Percentiles rank a stretch among this genome's conserved stretches.
Evolutionary conservation across 2,797 vertebrate genomes (phyloP).

Genomic region (Tokudaia tokunoshimensis): DNA sequence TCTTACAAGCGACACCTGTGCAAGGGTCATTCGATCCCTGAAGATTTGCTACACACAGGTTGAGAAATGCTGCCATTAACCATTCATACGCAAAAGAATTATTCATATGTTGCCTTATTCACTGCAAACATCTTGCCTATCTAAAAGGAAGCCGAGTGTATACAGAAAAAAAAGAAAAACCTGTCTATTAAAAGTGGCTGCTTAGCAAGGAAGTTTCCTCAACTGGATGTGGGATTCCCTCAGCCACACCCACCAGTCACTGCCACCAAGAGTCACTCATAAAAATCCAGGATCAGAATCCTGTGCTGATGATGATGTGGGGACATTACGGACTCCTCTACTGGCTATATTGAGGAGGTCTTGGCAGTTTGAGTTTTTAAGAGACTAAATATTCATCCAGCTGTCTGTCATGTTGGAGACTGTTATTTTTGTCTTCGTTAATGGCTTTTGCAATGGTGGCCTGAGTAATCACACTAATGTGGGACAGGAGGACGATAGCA

Average conservation of each 20-base stretch:
- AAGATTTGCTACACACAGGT: background rate
- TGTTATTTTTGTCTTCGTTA: background rate
- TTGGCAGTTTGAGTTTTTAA: background rate
- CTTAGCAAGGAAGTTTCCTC: background rate
- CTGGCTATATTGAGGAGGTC: background rate
- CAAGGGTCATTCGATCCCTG: background rate
- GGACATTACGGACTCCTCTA: background rate
- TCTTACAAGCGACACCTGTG: background rate
- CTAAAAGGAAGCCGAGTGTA: background rate
- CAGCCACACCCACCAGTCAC: background rate
- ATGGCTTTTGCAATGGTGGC: background rate
- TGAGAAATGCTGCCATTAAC: background rate
- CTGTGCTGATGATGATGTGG: background rate
- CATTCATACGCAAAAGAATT: background rate
- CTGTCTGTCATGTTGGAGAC: background rate
- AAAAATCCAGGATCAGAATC: background rate
- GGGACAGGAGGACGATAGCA: background rate
- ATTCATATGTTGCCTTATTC: background rate
- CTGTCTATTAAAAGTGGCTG: background rate
- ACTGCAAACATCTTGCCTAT: constrained; percentile 16
- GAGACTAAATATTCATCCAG: background rate
- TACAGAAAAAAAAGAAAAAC: background rate
- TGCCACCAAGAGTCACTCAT: background rate
- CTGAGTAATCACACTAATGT: background rate
- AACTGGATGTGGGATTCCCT: background rate